These are phyloP conservation scores for Sinocyclocheilus anophthalmus DNA, from an alignment of 2,113 vertebrate genomes.

Conservation along the genomic window DNA sequence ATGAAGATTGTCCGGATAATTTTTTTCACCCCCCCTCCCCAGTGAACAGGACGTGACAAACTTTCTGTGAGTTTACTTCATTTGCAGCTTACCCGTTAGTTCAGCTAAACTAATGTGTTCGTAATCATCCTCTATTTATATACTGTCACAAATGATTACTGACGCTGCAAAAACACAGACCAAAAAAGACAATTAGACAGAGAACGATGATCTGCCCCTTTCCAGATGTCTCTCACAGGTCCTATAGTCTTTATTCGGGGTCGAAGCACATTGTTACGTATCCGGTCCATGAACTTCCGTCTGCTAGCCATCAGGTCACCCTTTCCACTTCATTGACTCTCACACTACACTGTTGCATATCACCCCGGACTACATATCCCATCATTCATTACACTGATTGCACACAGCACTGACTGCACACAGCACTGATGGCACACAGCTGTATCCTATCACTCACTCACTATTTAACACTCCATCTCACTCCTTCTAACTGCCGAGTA, in stretches of 20 bases:
- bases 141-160: constrained; percentile 1
- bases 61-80: too few species aligned
- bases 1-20: background rate
- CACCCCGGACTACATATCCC: too few species aligned
- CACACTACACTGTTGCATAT: too few species aligned
- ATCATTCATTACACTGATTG: too few species aligned
- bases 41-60: background rate
- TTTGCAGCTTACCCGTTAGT: background rate
- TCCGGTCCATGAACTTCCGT: too few species aligned
- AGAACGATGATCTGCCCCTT: background rate
- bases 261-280: background rate
- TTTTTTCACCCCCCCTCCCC: background rate
- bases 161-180: background rate
- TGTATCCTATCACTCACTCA: too few species aligned
- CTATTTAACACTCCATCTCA: too few species aligned
- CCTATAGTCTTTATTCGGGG: background rate
- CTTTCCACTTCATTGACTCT: too few species aligned
- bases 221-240: background rate
- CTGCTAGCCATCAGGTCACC: too few species aligned
- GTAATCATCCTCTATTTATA: background rate
- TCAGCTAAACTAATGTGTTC: background rate
- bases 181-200: background rate
- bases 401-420: too few species aligned
- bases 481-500: too few species aligned
- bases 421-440: too few species aligned